phyloP scores from a whole-genome alignment of 2,888 invertebrate genomes.

The Plutella xylostella region DNA sequence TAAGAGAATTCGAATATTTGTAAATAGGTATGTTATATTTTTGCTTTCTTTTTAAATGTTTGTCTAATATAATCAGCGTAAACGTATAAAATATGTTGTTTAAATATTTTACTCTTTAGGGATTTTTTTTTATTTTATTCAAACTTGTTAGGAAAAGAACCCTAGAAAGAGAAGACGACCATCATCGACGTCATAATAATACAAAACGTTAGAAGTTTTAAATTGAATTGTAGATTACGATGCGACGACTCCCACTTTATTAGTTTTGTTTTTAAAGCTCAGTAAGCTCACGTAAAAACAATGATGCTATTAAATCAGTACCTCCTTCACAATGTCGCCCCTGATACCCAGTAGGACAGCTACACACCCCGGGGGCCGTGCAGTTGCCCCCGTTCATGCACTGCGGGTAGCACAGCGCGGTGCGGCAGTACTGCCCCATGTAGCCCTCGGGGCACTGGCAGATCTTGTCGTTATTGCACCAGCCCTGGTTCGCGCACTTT shows the following conservation, averaged over 20 bases:
- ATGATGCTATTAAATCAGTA: slow-evolving; percentile 29
- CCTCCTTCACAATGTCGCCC: slow-evolving; percentile 93
- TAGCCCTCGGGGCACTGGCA: slow-evolving; percentile 92
- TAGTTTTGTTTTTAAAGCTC: too few species aligned
- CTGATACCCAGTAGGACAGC: slow-evolving; percentile 91
- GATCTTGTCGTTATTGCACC: slow-evolving; percentile 86
- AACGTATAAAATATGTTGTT: too few species aligned
- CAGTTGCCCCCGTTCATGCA: slow-evolving; percentile 95
- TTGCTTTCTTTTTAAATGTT: too few species aligned
- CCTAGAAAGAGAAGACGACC: too few species aligned
- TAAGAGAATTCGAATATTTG: background rate
- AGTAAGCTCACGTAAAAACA: background rate
- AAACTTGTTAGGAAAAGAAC: too few species aligned
- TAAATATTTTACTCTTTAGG: background rate
- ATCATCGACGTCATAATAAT: too few species aligned
- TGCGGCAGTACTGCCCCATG: slow-evolving; percentile 90
- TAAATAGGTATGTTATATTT: slow-evolving; percentile 2
- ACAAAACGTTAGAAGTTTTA: too few species aligned
- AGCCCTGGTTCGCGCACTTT: slow-evolving; percentile 87
- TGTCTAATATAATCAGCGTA: too few species aligned
- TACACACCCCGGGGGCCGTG: slow-evolving; percentile 89
- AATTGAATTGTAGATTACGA: too few species aligned
- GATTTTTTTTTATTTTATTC: too few species aligned
- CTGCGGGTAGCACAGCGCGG: slow-evolving; percentile 90
- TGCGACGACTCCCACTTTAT: too few species aligned